Evolutionary conservation across 2,888 invertebrate species (phyloP), one percentile per base, ranked within the genome.

Genomic region (Trachelus iudaicus): DNA sequence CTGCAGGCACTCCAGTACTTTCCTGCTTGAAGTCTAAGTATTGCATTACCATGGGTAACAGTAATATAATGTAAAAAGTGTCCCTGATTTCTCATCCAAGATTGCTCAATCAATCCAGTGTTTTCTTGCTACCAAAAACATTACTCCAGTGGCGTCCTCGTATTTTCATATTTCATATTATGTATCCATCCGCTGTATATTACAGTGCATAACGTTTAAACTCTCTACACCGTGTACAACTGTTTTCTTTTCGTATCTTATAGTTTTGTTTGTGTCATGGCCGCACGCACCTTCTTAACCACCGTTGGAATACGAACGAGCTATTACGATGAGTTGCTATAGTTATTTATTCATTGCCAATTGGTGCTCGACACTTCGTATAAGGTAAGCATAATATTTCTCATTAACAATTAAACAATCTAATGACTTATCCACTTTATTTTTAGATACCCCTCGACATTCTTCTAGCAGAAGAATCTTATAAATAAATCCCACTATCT

Each of bases 291-390:
- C 78, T 77, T 76, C 80, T 79, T 73, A 31, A 77, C 77, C 81
- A 79, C 73, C 79, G 33, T 56, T 77, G 76, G 86, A 85, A 87
- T 87, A 85, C 82, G 83, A 85, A 86, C 82, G 80, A 83, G 73
- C 75, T 79, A 78, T 71, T 31, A 71, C 56, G 15, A 30, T 71
- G 23, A 34, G 31, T 12, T 71, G 71, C 71, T 71, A 71, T 71
- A 71, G 71, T 71, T 71, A 71, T 71, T 71, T 71, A 71, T 71
- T 71, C 71, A 71, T 34, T 34, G 71, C 33, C 33, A 71, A 71
- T 71, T 23, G 34, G 12, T 71, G 34, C 31, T 34, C 12, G 11
- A 34, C 23, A 56, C 56, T 23, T 56, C 56, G 9, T 56, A 56
- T 23, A 56, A 1, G 56, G 56, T 56, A 56, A 56, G 15, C 56